These are phyloP conservation scores for Pseudococcus longispinus DNA, from an alignment of 2,888 invertebrate species.

Conservation along the genomic window DNA sequence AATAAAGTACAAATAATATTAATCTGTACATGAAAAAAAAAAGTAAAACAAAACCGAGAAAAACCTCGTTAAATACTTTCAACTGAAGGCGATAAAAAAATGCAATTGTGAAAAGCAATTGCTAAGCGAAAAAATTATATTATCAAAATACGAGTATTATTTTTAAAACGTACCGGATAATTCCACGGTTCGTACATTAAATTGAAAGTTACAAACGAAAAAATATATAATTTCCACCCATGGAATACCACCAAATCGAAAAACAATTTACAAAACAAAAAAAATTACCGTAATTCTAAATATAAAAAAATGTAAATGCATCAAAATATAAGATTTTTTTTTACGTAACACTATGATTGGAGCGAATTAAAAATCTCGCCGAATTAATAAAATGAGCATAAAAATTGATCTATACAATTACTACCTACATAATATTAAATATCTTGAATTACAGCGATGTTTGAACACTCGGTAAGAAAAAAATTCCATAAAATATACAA, in stretches of 20 bases:
- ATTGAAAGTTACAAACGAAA: constrained; percentile 34
- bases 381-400: constrained; percentile 26
- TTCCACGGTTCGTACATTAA: constrained; percentile 20
- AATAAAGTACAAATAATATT: constrained; percentile 39
- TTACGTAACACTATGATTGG: constrained; percentile 39
- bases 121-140: constrained; percentile 22
- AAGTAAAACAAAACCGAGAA: not conserved
- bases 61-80: constrained; percentile 35
- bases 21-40: constrained; percentile 20
- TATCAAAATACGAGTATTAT: constrained; percentile 41
- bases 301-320: constrained; percentile 44
- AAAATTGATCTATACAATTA: constrained; percentile 40
- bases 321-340: not conserved
- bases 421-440: not conserved
- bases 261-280: constrained; percentile 12
- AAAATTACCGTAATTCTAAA: constrained; percentile 26
- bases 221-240: not conserved
- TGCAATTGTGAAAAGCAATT: constrained; percentile 45
- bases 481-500: not conserved
- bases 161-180: constrained; percentile 10
- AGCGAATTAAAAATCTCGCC: not conserved
- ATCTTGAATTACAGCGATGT: constrained; percentile 33
- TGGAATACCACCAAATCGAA: not conserved
- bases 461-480: constrained; percentile 19
- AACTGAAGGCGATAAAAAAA: constrained; percentile 30